Evolutionary conservation across 1,140 invertebrate genomes (phyloP).

Genomic region (Andricus grossulariae): DNA sequence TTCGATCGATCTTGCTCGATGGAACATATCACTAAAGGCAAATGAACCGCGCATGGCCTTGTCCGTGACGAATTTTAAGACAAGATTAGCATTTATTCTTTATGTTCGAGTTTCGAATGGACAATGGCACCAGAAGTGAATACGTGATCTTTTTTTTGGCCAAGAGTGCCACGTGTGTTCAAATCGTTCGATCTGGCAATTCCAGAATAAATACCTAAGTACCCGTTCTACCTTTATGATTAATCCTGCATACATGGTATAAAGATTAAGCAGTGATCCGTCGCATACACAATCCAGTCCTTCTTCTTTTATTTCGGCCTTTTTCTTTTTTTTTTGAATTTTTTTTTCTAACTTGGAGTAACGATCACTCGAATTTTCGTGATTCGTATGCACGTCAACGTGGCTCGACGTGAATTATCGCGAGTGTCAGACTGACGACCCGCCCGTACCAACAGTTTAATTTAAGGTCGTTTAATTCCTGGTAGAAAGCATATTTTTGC

Average conservation of each 20-base stretch:
- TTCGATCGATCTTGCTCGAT: not conserved
- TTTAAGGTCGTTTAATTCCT: conserved; percentile 72
- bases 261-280: not conserved
- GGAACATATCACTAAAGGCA: not conserved
- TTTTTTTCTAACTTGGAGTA: conserved; percentile 45
- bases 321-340: not conserved
- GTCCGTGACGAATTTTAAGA: conserved; percentile 32
- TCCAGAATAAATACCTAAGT: conserved; percentile 17
- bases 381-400: conserved; percentile 69
- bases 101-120: conserved; percentile 16
- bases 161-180: conserved; percentile 50
- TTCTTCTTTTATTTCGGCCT: no score
- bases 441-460: conserved; percentile 68
- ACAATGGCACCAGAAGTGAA: conserved; percentile 45
- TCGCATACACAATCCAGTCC: conserved; percentile 24
- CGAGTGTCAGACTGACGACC: conserved; percentile 66
- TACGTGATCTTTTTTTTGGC: conserved; percentile 44
- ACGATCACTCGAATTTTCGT: conserved; percentile 67
- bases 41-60: conserved; percentile 30
- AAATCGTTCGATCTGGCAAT: conserved; percentile 46
- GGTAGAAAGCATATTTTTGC: conserved; percentile 66
- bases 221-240: conserved; percentile 45
- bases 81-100: conserved; percentile 32
- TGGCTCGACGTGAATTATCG: conserved; percentile 70
- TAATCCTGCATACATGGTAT: conserved; percentile 33